These are phyloP conservation scores for Sebastes paucispinis DNA, from an alignment of 2,797 vertebrate species.

Conservation along the genomic window DNA sequence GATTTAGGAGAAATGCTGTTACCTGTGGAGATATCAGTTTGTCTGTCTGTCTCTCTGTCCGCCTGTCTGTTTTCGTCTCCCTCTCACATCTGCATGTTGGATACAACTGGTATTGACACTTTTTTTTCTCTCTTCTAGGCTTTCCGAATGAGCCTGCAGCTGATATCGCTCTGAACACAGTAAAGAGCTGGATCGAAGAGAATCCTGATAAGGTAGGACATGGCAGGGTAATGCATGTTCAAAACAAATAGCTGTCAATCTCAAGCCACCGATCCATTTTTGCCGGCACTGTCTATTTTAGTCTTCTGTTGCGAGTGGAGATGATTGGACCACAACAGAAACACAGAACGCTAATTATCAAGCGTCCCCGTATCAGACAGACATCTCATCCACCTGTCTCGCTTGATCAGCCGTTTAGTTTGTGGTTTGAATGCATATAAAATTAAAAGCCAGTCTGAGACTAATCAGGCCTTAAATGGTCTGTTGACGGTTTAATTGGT, in stretches of 20 bases:
- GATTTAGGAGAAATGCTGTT: conserved; percentile 52
- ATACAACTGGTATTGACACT: conserved; percentile 52
- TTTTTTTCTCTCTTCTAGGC: conserved; percentile 77
- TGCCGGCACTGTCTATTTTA: conserved; percentile 1
- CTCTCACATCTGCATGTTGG: conserved; percentile 44
- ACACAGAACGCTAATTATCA: conserved; percentile 44
- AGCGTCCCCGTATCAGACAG: conserved; percentile 33
- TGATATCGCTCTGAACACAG: conserved; percentile 90
- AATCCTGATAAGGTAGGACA: conserved; percentile 91
- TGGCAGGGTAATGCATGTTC: conserved; percentile 68
- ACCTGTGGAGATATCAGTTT: conserved; percentile 49
- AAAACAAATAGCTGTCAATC: conserved; percentile 18
- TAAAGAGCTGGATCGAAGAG: conserved; percentile 90
- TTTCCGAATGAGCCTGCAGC: conserved; percentile 98
- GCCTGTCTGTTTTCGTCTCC: conserved; percentile 36
- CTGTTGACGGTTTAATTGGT: conserved; percentile 75
- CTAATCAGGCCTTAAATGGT: conserved; percentile 76
- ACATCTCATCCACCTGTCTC: conserved; percentile 58
- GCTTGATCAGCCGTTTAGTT: conserved; percentile 58
- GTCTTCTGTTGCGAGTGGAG: conserved; percentile 14
- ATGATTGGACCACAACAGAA: conserved; percentile 41
- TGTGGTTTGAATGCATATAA: conserved; percentile 68
- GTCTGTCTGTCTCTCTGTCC: conserved; percentile 17
- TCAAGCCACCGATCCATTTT: background rate
- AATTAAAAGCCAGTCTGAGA: conserved; percentile 79